Conservation (phyloP, 2,797 vertebrate species). For the Acanthurus leucopareius region DNA sequence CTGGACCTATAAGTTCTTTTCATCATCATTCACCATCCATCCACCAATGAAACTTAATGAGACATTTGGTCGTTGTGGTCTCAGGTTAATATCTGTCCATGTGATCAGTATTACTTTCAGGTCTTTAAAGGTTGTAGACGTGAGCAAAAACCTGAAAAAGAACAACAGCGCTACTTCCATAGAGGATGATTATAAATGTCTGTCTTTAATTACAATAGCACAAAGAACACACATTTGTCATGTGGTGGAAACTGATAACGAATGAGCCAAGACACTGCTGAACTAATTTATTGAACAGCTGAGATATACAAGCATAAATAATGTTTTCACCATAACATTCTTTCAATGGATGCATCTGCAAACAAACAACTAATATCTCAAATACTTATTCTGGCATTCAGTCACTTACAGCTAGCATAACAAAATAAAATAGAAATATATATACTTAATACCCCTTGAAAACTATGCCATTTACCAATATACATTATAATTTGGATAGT, state of each 20-base stretch:
- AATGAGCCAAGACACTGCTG: not conserved
- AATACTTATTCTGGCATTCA: slow-evolving; percentile 40
- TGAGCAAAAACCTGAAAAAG: not conserved
- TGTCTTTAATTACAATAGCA: not conserved
- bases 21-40: not conserved
- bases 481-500: slow-evolving; percentile 34
- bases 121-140: not conserved
- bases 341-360: slow-evolving; percentile 48
- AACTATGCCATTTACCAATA: slow-evolving; percentile 48
- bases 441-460: slow-evolving; percentile 46
- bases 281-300: slow-evolving; percentile 76
- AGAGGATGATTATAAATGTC: not conserved
- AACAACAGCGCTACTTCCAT: not conserved
- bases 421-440: slow-evolving; percentile 67
- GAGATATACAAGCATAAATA: slow-evolving; percentile 74
- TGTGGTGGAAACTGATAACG: not conserved
- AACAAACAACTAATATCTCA: slow-evolving; percentile 39
- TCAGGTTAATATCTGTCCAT: not conserved
- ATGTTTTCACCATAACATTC: slow-evolving; percentile 55
- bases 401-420: slow-evolving; percentile 49
- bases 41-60: not conserved
- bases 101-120: not conserved
- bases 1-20: not conserved
- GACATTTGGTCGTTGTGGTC: not conserved
- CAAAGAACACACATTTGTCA: not conserved